Conservation (phyloP, 2,113 vertebrate species). For the Heterotis niloticus region DNA sequence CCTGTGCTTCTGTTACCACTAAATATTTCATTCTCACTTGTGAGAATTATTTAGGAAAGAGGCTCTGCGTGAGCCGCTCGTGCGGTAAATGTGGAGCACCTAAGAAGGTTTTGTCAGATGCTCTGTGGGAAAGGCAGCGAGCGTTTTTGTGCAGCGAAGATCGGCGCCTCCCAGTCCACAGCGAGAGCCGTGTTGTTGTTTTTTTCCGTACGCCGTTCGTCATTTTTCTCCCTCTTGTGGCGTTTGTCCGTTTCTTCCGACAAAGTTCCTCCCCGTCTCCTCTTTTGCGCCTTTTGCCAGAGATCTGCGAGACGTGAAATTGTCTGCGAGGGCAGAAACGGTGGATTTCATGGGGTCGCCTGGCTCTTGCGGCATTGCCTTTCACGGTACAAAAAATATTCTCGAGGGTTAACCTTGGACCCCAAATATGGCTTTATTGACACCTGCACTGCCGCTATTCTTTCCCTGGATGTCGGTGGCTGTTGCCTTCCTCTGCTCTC, state of each 20-base stretch:
- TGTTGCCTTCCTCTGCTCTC: no score
- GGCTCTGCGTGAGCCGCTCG: conserved; percentile 34
- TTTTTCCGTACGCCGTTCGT: no score
- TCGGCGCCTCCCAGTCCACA: background rate
- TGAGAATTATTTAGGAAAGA: conserved; percentile 25
- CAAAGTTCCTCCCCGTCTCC: background rate
- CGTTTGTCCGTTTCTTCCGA: background rate
- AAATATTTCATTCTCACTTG: conserved; percentile 34
- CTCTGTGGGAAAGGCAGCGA: no score
- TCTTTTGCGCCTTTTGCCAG: background rate
- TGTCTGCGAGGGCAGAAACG: background rate
- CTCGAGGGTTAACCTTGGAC: no score
- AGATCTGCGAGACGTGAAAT: conserved; percentile 14
- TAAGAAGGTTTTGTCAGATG: conserved; percentile 22
- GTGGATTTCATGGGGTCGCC: background rate
- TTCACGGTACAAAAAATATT: no score
- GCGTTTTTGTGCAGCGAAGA: no score
- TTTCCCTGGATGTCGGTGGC: no score
- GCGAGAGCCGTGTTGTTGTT: background rate
- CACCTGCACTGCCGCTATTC: no score
- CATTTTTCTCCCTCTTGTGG: no score
- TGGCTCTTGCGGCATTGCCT: no score
- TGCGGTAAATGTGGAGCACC: conserved; percentile 41
- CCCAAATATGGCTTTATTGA: no score
- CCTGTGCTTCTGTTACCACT: conserved; percentile 38